Evolutionary conservation across 2,797 vertebrate genomes (phyloP), one percentile per base, ranked within the genome.

Genomic region (Anableps anableps): DNA sequence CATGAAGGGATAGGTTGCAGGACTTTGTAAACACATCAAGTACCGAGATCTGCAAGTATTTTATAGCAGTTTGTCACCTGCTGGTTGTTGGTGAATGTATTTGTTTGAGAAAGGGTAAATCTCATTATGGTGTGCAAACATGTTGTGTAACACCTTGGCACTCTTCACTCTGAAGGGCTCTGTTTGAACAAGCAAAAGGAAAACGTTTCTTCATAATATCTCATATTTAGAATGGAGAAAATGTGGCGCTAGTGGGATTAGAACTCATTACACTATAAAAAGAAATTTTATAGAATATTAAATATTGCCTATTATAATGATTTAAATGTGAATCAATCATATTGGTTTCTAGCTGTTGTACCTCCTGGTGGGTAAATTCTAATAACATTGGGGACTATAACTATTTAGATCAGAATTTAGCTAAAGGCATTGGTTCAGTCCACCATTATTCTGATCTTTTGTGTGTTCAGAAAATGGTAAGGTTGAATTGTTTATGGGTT

Each of bases 41-140:
- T 38, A 34, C 31, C 73, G 71, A 60, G 53, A 70, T 26, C 16
- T 5, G 26, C 21, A 66, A 76, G 29, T 36, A 48, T 75, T 41
- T 21, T 62, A 13, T 51, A 74, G 14, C 74, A 77, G 77, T 82
- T 78, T 76, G 50, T 77, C 78, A 55, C 71, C 79, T 80, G 80
- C 73, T 75, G 84, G 48, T 38, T 64, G 60, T 72, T 66, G 55
- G 2, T 48, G 72, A 68, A 76, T 74, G 51, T 16, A 60, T 70
- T 76, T 75, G 62, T 26, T 51, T 64, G 66, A 53, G 58, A 60
- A 75, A 80, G 16, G 5, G 3, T 26, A 58, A 70, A 79, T 77
- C 34, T 31, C 21, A 55, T 77, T 51, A 55, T 51, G 14, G 0
- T 76, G 21, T 47, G 74, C 51, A 75, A 81, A 86, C 38, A 75